A percentile compares a stretch with the other conserved stretches of the same genome.
Evolutionary conservation across 2,888 invertebrate species (phyloP).

Genomic region (Hyposoter dolosus): DNA sequence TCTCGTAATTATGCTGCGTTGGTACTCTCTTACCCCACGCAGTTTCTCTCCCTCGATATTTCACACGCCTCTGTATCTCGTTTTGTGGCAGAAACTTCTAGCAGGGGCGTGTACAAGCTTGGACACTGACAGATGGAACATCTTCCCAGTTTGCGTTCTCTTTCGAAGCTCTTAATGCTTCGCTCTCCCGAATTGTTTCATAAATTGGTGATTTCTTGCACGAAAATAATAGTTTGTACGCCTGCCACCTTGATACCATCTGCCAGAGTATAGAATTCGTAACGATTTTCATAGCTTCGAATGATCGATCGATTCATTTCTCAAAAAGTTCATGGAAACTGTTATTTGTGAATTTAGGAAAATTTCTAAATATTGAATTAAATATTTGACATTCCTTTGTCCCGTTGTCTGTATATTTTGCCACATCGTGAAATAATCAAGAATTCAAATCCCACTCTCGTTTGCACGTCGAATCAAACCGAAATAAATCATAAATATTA

Average conservation of each 20-base stretch:
- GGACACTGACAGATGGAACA: constrained; percentile 75
- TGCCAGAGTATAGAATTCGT: constrained; percentile 4
- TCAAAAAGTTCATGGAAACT: too few relatives aligned
- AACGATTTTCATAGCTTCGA: background rate
- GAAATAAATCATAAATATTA: constrained; percentile 85
- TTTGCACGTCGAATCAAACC: constrained; percentile 84
- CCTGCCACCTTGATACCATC: background rate
- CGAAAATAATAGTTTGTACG: constrained; percentile 25
- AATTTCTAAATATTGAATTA: background rate
- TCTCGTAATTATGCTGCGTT: constrained; percentile 59
- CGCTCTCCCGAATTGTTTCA: constrained; percentile 3
- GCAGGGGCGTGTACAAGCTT: constrained; percentile 71
- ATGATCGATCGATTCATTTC: background rate
- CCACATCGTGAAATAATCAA: constrained; percentile 44
- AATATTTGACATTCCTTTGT: constrained; percentile 27
- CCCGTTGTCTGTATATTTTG: constrained; percentile 4
- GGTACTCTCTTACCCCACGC: constrained; percentile 41
- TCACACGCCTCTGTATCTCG: constrained; percentile 61
- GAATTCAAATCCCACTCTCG: constrained; percentile 78
- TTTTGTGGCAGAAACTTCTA: constrained; percentile 57
- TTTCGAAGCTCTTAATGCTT: constrained; percentile 48
- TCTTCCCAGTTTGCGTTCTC: constrained; percentile 39
- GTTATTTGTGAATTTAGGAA: background rate
- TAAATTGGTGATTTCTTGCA: constrained; percentile 34
- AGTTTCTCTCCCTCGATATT: constrained; percentile 44